Evolutionary conservation across 2,113 vertebrate genomes (phyloP).

Genomic region (Peromyscus californicus): DNA sequence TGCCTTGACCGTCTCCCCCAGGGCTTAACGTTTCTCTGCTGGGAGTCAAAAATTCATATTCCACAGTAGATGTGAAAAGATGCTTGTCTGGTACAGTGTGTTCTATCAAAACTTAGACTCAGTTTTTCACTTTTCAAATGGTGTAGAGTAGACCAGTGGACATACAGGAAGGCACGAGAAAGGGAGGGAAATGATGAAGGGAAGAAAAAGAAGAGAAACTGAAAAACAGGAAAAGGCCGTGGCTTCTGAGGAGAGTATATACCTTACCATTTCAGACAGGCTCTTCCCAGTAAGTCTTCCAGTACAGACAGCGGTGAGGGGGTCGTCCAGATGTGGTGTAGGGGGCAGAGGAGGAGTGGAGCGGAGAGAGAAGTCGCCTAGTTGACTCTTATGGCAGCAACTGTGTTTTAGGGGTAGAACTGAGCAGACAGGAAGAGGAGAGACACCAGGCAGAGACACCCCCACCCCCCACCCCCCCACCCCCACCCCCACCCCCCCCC

Average conservation of each 20-base stretch:
- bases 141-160: not conserved
- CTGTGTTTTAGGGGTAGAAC: not conserved
- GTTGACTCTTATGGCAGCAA: not conserved
- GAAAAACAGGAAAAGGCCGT: not conserved
- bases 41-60: conserved; percentile 24
- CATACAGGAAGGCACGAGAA: not conserved
- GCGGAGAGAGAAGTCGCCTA: not conserved
- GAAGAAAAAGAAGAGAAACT: not conserved
- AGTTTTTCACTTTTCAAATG: conserved; percentile 42
- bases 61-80: not conserved
- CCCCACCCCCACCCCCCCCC: too few relatives aligned
- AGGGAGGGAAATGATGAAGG: not conserved
- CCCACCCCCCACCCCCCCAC: too few relatives aligned
- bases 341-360: not conserved
- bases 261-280: not conserved
- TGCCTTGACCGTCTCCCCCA: not conserved
- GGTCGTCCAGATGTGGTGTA: not conserved
- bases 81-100: not conserved
- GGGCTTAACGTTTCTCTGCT: not conserved
- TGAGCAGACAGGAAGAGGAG: not conserved
- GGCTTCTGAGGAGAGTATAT: not conserved
- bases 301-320: not conserved
- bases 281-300: not conserved
- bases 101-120: conserved; percentile 30
- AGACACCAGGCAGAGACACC: not conserved